Evolutionary conservation across 2,113 vertebrate genomes (phyloP).

Genomic region (Probosciger aterrimus): DNA sequence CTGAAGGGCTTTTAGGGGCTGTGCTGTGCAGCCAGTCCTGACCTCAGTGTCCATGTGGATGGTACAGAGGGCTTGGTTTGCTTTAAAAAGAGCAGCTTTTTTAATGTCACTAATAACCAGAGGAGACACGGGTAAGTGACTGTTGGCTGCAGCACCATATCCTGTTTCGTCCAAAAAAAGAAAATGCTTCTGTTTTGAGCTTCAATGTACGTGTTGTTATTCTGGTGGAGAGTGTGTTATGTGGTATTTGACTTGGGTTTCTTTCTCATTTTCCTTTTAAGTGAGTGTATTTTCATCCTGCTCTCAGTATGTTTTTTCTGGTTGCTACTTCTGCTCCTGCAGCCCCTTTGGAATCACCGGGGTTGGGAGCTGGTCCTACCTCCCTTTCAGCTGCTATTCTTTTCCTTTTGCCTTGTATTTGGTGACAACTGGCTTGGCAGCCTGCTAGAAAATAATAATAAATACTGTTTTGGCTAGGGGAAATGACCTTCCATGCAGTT

Average conservation of each 20-base stretch:
- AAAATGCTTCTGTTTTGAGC: neutral
- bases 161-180: neutral
- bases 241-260: neutral
- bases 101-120: neutral
- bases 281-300: neutral
- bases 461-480: neutral
- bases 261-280: neutral
- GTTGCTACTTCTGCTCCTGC: neutral
- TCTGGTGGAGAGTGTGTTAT: neutral
- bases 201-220: neutral
- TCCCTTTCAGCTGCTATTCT: neutral
- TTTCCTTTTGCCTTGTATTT: neutral
- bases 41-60: accelerated
- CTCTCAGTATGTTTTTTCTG: neutral
- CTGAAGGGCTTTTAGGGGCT: neutral
- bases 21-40: accelerated
- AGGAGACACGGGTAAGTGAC: neutral
- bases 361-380: neutral
- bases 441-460: neutral
- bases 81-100: neutral
- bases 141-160: neutral
- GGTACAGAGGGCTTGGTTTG: neutral
- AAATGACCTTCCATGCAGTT: neutral
- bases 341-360: neutral
- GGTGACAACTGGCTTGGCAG: neutral